Percentiles rank a stretch among this genome's conserved stretches.
Conservation (phyloP, 2,888 invertebrate species). For the Cephus pygmeus region DNA sequence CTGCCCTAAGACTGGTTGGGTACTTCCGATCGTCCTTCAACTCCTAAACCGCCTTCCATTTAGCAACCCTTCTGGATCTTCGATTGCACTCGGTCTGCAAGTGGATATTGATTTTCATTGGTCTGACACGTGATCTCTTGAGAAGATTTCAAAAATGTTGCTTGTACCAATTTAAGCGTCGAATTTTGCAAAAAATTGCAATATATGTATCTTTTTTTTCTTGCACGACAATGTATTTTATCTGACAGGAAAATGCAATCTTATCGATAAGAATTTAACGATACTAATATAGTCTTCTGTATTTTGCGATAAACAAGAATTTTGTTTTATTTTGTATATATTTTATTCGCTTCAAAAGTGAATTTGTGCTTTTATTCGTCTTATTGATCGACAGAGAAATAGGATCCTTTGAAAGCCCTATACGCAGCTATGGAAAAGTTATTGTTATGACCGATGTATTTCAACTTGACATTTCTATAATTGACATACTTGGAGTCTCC, state of each 20-base stretch:
- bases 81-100: neutral
- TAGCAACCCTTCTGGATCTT: conserved; percentile 4
- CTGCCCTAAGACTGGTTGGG: conserved; percentile 5
- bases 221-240: neutral
- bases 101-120: neutral
- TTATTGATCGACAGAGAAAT: neutral
- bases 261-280: neutral
- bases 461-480: conserved; percentile 25
- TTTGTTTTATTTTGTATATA: neutral
- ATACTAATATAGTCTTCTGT: neutral
- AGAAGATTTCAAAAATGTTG: neutral
- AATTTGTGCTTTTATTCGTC: neutral
- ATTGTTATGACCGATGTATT: conserved; percentile 28
- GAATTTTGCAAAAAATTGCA: neutral
- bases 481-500: conserved; percentile 16
- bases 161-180: neutral
- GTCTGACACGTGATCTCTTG: neutral
- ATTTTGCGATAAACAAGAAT: neutral
- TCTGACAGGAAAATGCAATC: neutral
- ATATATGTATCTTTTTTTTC: neutral
- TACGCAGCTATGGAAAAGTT: conserved; percentile 4
- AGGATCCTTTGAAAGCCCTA: neutral
- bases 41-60: conserved; percentile 23
- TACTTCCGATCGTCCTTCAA: conserved; percentile 22
- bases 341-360: neutral